Conservation (phyloP, 2,113 vertebrate species). For the Paralichthys olivaceus region DNA sequence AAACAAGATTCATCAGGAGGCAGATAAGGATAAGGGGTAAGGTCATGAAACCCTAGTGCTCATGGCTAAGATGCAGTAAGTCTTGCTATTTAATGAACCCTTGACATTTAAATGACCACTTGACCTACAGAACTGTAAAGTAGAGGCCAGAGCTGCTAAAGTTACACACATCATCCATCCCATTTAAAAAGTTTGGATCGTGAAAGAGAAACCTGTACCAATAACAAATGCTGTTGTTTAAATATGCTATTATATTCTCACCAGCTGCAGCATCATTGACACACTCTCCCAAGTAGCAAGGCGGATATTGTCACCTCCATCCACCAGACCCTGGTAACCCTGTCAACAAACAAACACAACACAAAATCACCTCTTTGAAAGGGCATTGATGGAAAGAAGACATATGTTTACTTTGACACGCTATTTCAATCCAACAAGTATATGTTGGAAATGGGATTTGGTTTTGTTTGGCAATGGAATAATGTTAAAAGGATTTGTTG, state of each 20-base stretch:
- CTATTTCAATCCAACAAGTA: constrained; percentile 5
- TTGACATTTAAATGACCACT: constrained; percentile 56
- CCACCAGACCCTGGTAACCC: constrained; percentile 98
- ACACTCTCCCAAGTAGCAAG: constrained; percentile 95
- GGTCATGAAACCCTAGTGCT: constrained; percentile 20
- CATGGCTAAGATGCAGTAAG: constrained; percentile 2
- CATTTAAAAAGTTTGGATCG: neutral
- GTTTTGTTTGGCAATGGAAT: neutral
- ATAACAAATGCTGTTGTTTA: constrained; percentile 8
- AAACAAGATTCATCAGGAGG: constrained; percentile 3
- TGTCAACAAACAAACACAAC: constrained; percentile 59
- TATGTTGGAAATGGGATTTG: neutral
- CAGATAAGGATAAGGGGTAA: neutral
- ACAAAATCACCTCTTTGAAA: neutral
- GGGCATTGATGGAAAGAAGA: neutral
- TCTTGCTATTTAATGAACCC: constrained; percentile 51
- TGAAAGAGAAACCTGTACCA: neutral
- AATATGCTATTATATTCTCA: constrained; percentile 69
- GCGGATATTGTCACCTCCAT: constrained; percentile 89
- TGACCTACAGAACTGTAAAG: constrained; percentile 44
- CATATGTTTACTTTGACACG: too few species aligned
- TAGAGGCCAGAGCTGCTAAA: constrained; percentile 2
- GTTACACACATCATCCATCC: constrained; percentile 20
- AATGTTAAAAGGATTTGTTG: neutral
- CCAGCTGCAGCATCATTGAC: constrained; percentile 96